Evolutionary conservation across 1,140 invertebrate species (phyloP), one percentile per base, ranked within the genome.

Genomic region (Drosophila virilis): DNA sequence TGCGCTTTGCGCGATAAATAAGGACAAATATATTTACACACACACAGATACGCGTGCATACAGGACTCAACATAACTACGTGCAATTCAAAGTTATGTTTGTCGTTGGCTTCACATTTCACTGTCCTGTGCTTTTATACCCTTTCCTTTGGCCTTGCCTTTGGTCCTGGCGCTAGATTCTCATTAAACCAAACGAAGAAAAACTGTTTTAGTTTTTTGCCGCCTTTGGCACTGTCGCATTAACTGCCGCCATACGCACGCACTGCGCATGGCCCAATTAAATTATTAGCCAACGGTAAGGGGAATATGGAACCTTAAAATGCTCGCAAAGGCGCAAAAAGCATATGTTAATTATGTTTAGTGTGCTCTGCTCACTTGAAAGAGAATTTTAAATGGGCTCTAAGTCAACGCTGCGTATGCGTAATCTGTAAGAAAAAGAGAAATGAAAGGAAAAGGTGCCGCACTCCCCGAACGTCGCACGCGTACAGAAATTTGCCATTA

Each of bases 231-330:
- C 35, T 35, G 32, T 61, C 52, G 32, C 51, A 57, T 43, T 75
- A 76, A 78, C 58, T 66, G 58, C 60, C 51, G 48, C 51, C 35
- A 69, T 59, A 62, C 32, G 50, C 71, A 79, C 75, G 83, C 79
- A 79, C 64, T 88, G 79, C 84, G 83, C 83, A 77, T 78, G 79
- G 83, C 82, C 82, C 84, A 86, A 86, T 86, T 88, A 83, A 88
- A 83, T 86, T 86, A 86, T 89, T 88, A 78, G 76, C 73, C 73
- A 71, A 51, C 40, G 52, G 70, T 28, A 28, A 28, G 69, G 60
- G 83, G 76, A 72, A 83, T 83, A 59, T 64, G 73, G 80, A 64
- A 75, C 69, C 82, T 86, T 82, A 61, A 64, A 64, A 77, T 74
- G 71, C 62, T 74, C 67, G 40, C 71, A 55, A 46, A 15, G 65